Evolutionary conservation across 2,113 vertebrate genomes (phyloP).

Genomic region (Carettochelys insculpta): DNA sequence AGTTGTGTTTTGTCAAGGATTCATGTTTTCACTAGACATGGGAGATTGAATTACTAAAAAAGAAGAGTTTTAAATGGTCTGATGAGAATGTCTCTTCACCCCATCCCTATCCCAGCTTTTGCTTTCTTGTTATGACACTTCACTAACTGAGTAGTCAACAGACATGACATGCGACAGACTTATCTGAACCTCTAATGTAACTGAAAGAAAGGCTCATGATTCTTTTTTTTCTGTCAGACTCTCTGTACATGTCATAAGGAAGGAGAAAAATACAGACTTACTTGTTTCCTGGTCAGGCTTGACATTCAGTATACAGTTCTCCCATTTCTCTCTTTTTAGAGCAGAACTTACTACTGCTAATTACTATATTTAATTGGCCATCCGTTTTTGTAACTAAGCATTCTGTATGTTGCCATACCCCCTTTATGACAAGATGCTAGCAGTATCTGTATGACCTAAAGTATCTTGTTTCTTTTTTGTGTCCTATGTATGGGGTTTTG

Average conservation of each 20-base stretch:
- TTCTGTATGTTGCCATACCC: background rate
- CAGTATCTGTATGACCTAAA: background rate
- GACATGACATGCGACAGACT: background rate
- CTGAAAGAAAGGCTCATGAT: rapidly evolving
- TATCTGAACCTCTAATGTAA: background rate
- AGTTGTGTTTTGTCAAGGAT: too few relatives aligned
- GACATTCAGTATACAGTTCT: background rate
- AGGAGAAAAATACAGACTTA: background rate
- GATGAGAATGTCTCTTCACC: background rate
- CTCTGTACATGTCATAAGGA: background rate
- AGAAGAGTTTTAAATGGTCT: background rate
- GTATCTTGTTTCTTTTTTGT: background rate
- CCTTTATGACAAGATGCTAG: rapidly evolving
- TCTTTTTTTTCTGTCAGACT: background rate
- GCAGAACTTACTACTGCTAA: background rate
- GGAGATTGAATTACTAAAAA: background rate
- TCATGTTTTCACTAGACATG: background rate
- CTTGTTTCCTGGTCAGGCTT: background rate
- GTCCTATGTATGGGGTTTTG: rapidly evolving
- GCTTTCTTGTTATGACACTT: background rate
- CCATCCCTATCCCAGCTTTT: background rate
- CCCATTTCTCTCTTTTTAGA: background rate
- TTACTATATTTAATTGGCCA: background rate
- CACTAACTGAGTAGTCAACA: background rate
- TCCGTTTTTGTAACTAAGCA: background rate